A percentile compares a stretch with the other conserved stretches of the same genome.
Evolutionary conservation across 2,888 invertebrate genomes (phyloP).

Genomic region (Drosophila flavopinicola): DNA sequence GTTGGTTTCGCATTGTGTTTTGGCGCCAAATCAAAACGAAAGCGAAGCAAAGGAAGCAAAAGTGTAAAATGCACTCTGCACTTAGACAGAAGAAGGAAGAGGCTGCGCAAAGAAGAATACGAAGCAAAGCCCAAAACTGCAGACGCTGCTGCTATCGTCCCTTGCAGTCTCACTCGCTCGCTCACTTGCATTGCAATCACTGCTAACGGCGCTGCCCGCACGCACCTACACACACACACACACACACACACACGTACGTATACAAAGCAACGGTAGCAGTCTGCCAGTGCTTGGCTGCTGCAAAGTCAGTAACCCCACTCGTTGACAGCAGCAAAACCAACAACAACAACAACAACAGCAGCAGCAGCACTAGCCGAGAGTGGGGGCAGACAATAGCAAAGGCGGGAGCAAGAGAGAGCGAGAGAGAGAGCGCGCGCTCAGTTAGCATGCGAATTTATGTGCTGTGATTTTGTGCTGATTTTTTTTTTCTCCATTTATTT

Average conservation of each 20-base stretch:
- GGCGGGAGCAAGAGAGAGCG: slow-evolving; percentile 15
- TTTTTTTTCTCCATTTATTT: background rate
- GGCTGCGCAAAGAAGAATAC: slow-evolving; percentile 31
- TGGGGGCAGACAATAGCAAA: slow-evolving; percentile 40
- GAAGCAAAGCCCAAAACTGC: slow-evolving; percentile 51
- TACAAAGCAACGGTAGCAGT: slow-evolving; percentile 51
- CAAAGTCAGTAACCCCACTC: slow-evolving; percentile 80
- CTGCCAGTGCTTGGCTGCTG: slow-evolving; percentile 66
- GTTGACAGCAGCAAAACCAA: slow-evolving; percentile 51
- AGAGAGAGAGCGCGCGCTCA: slow-evolving; percentile 42
- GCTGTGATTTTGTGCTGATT: slow-evolving; percentile 57
- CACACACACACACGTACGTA: slow-evolving; percentile 4
- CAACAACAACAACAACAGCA: slow-evolving; percentile 26
- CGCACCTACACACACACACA: slow-evolving; percentile 41
- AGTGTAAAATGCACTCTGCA: slow-evolving; percentile 51
- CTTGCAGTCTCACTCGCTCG: slow-evolving; percentile 42
- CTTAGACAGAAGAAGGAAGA: slow-evolving; percentile 8
- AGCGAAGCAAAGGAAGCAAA: slow-evolving; percentile 49
- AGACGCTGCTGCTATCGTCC: slow-evolving; percentile 25
- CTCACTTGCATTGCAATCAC: slow-evolving; percentile 44
- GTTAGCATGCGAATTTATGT: slow-evolving; percentile 65
- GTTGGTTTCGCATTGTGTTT: slow-evolving; percentile 56
- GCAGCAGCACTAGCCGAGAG: slow-evolving; percentile 41
- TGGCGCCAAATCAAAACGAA: slow-evolving; percentile 70
- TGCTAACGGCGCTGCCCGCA: slow-evolving; percentile 39